Evolutionary conservation across 2,113 vertebrate genomes (phyloP).

Genomic region (Nothobranchius furzeri): DNA sequence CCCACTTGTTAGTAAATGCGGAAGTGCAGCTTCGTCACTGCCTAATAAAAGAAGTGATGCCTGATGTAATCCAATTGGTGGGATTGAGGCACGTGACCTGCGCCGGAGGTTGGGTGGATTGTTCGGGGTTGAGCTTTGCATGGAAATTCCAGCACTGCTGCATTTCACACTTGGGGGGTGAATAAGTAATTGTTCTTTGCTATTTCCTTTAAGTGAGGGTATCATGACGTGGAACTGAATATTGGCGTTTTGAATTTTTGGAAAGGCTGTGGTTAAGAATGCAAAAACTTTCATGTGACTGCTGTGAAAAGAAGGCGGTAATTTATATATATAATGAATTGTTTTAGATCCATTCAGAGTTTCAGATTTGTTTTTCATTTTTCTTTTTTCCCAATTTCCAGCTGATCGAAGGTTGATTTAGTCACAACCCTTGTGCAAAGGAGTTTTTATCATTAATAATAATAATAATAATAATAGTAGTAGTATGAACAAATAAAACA

Average conservation of each 20-base stretch:
- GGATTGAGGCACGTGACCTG: constrained; percentile 9
- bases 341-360: neutral
- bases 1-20: neutral
- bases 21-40: constrained; percentile 24
- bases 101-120: neutral
- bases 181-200: constrained; percentile 38
- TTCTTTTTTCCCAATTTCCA: no score
- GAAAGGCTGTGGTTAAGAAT: constrained; percentile 46
- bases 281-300: neutral
- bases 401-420: neutral
- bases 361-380: neutral
- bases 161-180: neutral
- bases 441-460: no score
- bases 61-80: constrained; percentile 10
- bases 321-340: neutral
- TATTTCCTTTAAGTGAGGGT: constrained; percentile 42
- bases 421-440: neutral
- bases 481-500: no score
- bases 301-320: neutral
- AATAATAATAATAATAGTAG: no score
- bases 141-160: constrained; percentile 56
- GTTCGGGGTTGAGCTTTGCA: constrained; percentile 5
- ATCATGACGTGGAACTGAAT: constrained; percentile 25
- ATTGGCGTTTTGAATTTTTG: constrained; percentile 26
- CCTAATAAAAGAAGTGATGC: constrained; percentile 50